Percentiles rank a stretch among this genome's conserved stretches.
Evolutionary conservation across 1,140 invertebrate genomes (phyloP).

Genomic region (Hycleus cichorii): DNA sequence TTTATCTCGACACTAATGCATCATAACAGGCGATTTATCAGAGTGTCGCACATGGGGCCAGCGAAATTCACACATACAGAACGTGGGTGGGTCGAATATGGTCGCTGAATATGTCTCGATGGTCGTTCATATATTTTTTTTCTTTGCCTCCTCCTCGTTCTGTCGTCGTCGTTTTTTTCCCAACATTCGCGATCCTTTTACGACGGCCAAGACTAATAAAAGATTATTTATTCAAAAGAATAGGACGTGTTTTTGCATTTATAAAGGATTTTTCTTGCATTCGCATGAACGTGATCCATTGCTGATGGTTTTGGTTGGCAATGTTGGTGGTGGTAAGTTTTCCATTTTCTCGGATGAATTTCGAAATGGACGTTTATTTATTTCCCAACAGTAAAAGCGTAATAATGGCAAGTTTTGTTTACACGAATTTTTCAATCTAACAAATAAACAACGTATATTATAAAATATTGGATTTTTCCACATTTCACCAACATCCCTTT

Average conservation of each 20-base stretch:
- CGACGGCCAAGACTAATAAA: background rate
- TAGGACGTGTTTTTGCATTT: slow-evolving; percentile 11
- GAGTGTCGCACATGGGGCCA: slow-evolving; percentile 6
- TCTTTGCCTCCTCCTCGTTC: background rate
- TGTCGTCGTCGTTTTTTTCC: background rate
- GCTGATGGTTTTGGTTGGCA: background rate
- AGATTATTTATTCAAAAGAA: slow-evolving; percentile 11
- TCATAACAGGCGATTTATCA: slow-evolving; percentile 20
- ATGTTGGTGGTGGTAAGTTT: background rate
- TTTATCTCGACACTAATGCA: slow-evolving; percentile 30
- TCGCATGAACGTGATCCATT: slow-evolving; percentile 3
- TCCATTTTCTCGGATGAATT: background rate
- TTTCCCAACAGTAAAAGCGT: no score
- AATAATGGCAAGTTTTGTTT: background rate
- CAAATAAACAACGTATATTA: background rate
- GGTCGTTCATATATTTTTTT: background rate
- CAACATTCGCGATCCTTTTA: background rate
- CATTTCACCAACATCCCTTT: no score
- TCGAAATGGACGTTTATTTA: background rate
- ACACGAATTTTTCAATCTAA: background rate
- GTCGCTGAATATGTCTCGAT: no score
- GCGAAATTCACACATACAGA: slow-evolving; percentile 3
- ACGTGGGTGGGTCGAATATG: no score
- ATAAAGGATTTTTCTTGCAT: slow-evolving; percentile 7
- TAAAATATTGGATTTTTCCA: no score